Conservation (phyloP, 2,888 invertebrate species). For the Calameuta idolon region DNA sequence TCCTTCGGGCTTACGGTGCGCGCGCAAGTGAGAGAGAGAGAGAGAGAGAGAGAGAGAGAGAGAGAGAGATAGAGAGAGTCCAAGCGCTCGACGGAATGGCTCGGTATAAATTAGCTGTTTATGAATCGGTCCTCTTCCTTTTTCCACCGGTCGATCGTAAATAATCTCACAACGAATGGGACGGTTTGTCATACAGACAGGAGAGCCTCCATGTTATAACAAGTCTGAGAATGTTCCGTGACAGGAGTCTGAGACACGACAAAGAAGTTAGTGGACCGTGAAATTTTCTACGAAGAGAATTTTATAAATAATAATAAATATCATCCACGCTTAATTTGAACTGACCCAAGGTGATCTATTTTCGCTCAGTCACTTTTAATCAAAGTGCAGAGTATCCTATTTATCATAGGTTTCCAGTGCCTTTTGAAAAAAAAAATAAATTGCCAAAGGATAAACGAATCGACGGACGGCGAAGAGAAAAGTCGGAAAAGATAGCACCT, state of each 20-base stretch:
- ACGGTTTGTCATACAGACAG: slow-evolving; percentile 1
- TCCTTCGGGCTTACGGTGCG: background rate
- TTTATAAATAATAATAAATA: background rate
- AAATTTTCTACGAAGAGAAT: background rate
- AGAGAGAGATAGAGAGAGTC: slow-evolving; percentile 13
- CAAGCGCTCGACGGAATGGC: slow-evolving; percentile 22
- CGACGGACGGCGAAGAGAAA: background rate
- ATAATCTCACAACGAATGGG: slow-evolving; percentile 38
- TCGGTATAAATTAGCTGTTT: slow-evolving; percentile 52
- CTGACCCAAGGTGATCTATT: background rate
- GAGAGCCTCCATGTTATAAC: background rate
- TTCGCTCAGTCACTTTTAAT: background rate
- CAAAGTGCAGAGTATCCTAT: background rate
- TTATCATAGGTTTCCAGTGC: background rate
- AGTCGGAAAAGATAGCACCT: background rate
- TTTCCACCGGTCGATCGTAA: slow-evolving; percentile 38
- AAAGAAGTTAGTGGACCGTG: background rate
- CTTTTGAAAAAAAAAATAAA: background rate
- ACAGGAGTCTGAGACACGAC: background rate
- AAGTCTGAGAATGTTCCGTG: background rate
- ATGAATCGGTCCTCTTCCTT: slow-evolving; percentile 44
- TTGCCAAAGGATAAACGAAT: background rate
- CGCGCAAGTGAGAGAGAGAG: background rate
- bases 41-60: slow-evolving; percentile 8
- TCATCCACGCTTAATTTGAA: background rate